These are phyloP conservation scores for Smittia sp. DNA, from an alignment of 2,888 invertebrate species.

Conservation along the genomic window DNA sequence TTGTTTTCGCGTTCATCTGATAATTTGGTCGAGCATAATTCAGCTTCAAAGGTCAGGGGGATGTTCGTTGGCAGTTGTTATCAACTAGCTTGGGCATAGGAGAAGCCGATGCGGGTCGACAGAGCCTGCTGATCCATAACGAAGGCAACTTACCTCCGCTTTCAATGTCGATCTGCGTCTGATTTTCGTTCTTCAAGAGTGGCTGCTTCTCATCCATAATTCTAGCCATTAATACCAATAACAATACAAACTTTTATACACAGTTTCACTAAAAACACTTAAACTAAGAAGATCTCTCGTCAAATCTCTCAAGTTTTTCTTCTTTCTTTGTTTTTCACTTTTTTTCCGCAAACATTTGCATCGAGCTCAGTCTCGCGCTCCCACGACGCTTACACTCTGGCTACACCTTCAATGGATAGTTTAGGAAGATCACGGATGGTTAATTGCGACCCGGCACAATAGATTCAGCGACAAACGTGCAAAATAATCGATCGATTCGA, in stretches of 20 bases:
- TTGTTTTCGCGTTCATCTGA: conserved; percentile 3
- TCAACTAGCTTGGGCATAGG: background rate
- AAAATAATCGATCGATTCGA: too few species aligned
- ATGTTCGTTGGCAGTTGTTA: conserved; percentile 1
- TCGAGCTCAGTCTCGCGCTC: too few species aligned
- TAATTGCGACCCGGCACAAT: too few species aligned
- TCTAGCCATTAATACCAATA: background rate
- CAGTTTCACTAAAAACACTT: background rate
- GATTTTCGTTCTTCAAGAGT: conserved; percentile 28
- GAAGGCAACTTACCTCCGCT: conserved; percentile 9
- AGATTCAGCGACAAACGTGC: too few species aligned
- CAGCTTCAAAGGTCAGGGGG: background rate
- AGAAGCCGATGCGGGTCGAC: background rate
- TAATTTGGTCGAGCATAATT: background rate
- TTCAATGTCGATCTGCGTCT: conserved; percentile 20
- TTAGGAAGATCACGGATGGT: too few species aligned
- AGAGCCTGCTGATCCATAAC: background rate
- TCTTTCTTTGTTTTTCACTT: too few species aligned
- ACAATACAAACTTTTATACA: background rate
- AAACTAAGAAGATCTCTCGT: too few species aligned
- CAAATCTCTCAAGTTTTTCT: too few species aligned
- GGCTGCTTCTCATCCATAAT: conserved; percentile 35
- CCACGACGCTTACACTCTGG: too few species aligned
- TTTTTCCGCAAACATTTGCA: too few species aligned
- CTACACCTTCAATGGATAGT: too few species aligned